Percentiles rank a stretch among this genome's conserved stretches.
phyloP scores from a whole-genome alignment of 2,113 vertebrate genomes.

The Epinephelus moara region DNA sequence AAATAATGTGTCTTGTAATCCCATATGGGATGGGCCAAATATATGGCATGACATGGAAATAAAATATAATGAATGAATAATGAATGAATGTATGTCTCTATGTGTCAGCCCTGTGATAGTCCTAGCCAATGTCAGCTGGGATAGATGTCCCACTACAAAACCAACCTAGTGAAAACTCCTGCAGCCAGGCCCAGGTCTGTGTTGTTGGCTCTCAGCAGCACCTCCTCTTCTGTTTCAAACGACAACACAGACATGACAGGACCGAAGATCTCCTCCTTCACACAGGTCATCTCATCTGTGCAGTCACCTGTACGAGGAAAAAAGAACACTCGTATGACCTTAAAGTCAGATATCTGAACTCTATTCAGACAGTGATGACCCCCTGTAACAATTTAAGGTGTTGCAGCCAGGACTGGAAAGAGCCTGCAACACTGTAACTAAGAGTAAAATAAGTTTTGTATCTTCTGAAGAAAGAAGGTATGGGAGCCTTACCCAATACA shows the following conservation, averaged over 20 bases:
- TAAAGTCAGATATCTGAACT: neutral
- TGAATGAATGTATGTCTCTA: too few species aligned
- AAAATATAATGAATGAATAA: too few species aligned
- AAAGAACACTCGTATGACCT: neutral
- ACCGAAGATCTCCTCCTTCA: constrained; percentile 98
- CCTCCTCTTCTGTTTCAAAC: constrained; percentile 94
- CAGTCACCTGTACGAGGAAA: constrained; percentile 85
- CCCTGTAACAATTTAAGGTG: neutral
- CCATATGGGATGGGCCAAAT: too few species aligned
- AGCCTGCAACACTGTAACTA: neutral
- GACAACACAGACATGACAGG: constrained; percentile 97
- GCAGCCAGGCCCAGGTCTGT: constrained; percentile 92
- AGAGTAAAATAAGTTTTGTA: neutral
- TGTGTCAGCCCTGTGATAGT: too few species aligned
- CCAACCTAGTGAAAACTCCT: constrained; percentile 95
- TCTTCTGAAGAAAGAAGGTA: neutral
- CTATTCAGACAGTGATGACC: neutral
- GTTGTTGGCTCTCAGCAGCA: constrained; percentile 90
- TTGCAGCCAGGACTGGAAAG: neutral
- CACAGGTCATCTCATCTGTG: constrained; percentile 94
- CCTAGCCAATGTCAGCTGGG: too few species aligned
- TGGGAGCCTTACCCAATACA: constrained; percentile 87
- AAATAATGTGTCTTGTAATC: too few species aligned
- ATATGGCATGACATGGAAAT: too few species aligned
- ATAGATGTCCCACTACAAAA: neutral